Conservation (phyloP, 2,797 vertebrate species). For the Propithecus deckenii region DNA sequence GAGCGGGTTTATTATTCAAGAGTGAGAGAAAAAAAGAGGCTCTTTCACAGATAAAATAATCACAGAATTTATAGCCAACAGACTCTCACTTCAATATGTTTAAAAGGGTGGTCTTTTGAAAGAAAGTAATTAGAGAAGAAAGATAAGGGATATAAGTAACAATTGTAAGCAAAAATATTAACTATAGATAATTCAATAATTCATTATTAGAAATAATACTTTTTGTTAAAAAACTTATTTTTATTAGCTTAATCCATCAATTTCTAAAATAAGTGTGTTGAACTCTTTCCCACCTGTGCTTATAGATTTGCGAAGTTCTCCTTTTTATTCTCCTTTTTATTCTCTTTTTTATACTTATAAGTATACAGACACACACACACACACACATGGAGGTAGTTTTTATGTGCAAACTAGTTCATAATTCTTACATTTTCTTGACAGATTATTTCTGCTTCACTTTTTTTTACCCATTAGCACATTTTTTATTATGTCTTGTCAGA, state of each 20-base stretch:
- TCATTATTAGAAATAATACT: neutral
- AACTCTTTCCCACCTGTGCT: neutral
- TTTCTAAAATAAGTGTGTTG: neutral
- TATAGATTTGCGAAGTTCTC: neutral
- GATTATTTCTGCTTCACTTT: neutral
- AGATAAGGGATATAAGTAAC: neutral
- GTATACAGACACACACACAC: neutral
- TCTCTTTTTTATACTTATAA: neutral
- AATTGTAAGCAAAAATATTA: neutral
- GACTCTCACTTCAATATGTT: neutral
- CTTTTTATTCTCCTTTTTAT: neutral
- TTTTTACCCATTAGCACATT: neutral
- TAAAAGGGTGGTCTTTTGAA: neutral
- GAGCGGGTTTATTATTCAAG: neutral
- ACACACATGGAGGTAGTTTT: neutral
- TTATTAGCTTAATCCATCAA: neutral
- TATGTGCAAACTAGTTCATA: neutral
- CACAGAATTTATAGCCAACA: neutral
- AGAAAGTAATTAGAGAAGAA: neutral
- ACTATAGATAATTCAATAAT: neutral
- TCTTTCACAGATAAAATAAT: neutral
- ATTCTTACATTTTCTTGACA: neutral
- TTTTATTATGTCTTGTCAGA: neutral
- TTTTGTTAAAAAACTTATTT: neutral
- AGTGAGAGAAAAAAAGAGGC: neutral